phyloP scores from a whole-genome alignment of 30 jellyfish, hydroid and myxozoan genomes.

The Clytia hemisphaerica region DNA sequence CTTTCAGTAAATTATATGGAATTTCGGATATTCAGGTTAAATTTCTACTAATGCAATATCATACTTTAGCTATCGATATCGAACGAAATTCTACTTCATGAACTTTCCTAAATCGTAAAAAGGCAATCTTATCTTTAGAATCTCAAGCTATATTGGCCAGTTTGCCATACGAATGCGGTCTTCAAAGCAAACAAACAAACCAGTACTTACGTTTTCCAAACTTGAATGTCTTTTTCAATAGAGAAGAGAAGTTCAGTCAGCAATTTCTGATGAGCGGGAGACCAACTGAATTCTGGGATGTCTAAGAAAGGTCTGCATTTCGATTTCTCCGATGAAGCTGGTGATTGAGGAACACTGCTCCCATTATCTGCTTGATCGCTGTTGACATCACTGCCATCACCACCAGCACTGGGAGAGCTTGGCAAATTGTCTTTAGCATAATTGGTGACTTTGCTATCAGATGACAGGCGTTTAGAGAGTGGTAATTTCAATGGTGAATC shows the following conservation, averaged over 20 bases:
- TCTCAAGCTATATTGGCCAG: too few species aligned
- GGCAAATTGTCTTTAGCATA: not conserved
- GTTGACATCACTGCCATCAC: not conserved
- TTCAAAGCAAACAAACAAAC: too few species aligned
- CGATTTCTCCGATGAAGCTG: constrained; percentile 39
- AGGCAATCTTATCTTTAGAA: too few species aligned
- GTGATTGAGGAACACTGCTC: constrained; percentile 20
- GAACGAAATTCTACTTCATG: too few species aligned
- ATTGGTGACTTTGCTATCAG: too few species aligned
- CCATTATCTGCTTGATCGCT: not conserved
- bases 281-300: constrained; percentile 91
- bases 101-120: too few species aligned
- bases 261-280: constrained; percentile 78
- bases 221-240: constrained; percentile 85
- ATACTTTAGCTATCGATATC: not conserved
- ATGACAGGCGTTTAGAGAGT: too few species aligned
- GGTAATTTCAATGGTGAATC: too few species aligned
- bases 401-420: not conserved
- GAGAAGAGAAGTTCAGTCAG: constrained; percentile 81
- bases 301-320: constrained; percentile 80
- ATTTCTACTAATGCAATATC: not conserved
- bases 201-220: constrained; percentile 91
- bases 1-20: too few species aligned
- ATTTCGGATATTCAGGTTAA: too few species aligned
- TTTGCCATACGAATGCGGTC: too few species aligned